Evolutionary conservation across 2,888 invertebrate genomes (phyloP).

Genomic region (Noctua fimbriata): DNA sequence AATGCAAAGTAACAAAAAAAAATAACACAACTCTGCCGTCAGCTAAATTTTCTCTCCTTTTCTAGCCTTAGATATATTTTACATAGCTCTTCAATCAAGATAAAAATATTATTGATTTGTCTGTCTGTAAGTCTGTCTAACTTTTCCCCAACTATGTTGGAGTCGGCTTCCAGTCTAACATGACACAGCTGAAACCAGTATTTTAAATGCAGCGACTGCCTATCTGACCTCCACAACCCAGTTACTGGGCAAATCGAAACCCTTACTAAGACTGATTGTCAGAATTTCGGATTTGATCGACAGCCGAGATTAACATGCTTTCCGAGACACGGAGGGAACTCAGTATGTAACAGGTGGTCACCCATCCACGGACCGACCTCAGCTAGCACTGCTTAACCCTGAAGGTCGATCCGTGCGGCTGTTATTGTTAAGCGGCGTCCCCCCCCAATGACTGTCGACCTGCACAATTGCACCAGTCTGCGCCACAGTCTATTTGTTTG

Average conservation of each 20-base stretch:
- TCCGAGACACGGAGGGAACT: neutral
- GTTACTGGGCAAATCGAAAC: neutral
- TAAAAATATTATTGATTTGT: too few species aligned
- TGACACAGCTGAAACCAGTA: neutral
- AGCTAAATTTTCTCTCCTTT: too few species aligned
- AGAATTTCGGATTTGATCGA: neutral
- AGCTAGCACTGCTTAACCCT: neutral
- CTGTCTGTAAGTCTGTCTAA: too few species aligned
- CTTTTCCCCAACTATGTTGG: neutral
- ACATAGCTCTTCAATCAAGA: too few species aligned
- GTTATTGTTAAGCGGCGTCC: neutral
- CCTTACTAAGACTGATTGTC: neutral
- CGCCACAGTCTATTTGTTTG: neutral
- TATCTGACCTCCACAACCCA: neutral
- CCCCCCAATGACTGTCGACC: neutral
- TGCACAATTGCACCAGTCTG: constrained; percentile 1
- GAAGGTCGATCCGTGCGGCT: neutral
- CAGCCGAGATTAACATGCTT: neutral
- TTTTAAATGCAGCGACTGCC: neutral
- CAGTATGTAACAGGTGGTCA: neutral
- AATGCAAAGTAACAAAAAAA: too few species aligned
- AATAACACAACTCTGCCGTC: too few species aligned
- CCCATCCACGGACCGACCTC: neutral
- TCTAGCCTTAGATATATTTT: too few species aligned
- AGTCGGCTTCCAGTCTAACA: neutral